phyloP scores from a whole-genome alignment of 2,113 vertebrate species.

The Mastomys coucha region DNA sequence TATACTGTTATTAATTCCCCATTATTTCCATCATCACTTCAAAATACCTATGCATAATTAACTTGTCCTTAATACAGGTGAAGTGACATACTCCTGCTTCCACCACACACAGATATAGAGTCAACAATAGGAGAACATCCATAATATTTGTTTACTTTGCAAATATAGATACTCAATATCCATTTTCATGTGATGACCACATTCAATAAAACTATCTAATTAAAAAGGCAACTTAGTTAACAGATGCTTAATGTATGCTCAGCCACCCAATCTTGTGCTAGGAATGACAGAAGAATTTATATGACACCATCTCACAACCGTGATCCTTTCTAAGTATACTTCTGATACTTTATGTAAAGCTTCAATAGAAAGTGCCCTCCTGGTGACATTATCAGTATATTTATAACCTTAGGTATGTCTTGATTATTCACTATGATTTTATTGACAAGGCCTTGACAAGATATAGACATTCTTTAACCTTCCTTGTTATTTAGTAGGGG shows the following conservation, averaged over 20 bases:
- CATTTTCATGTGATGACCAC: not conserved
- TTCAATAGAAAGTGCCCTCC: not conserved
- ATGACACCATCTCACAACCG: not conserved
- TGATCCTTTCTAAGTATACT: not conserved
- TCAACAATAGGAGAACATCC: not conserved
- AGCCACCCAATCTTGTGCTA: not conserved
- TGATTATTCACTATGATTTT: constrained; percentile 59
- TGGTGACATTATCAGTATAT: not conserved
- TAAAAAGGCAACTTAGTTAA: constrained; percentile 53
- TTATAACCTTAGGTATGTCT: constrained; percentile 32
- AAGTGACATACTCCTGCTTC: not conserved
- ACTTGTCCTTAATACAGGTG: not conserved
- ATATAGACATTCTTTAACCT: constrained; percentile 58
- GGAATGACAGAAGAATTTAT: not conserved
- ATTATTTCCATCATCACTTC: not conserved
- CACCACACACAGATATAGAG: not conserved
- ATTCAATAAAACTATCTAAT: constrained; percentile 28
- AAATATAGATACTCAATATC: not conserved
- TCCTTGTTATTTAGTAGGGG: constrained; percentile 59
- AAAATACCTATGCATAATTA: not conserved
- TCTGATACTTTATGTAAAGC: constrained; percentile 38
- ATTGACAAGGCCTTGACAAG: constrained; percentile 55
- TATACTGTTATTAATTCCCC: not conserved
- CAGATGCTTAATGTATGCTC: constrained; percentile 38
- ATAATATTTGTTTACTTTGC: not conserved